A percentile compares a stretch with the other conserved stretches of the same genome.
Conservation (phyloP, 2,113 vertebrate species). For the Crotophaga sulcirostris region DNA sequence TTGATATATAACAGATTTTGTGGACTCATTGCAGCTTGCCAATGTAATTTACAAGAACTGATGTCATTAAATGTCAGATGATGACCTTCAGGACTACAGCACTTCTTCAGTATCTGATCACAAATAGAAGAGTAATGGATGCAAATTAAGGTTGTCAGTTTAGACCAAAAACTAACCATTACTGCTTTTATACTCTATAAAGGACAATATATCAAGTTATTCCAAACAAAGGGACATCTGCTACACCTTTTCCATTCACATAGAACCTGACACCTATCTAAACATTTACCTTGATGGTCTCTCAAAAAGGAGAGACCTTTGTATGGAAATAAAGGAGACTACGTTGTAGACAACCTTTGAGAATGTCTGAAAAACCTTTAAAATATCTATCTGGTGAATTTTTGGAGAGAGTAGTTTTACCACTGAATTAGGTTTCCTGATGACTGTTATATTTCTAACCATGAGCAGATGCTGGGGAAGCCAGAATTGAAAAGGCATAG, state of each 20-base stretch:
- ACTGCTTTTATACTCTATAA: not conserved
- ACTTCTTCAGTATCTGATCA: not conserved
- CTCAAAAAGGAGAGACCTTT: not conserved
- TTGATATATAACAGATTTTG: not conserved
- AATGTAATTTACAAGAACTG: not conserved
- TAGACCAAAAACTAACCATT: not conserved
- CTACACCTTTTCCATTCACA: not conserved
- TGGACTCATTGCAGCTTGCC: not conserved
- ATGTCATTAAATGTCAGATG: not conserved
- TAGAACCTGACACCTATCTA: not conserved
- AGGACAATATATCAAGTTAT: not conserved
- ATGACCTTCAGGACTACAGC: not conserved
- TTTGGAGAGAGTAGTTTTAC: not conserved
- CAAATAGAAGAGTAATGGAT: not conserved
- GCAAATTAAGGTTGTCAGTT: not conserved
- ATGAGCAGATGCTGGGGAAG: not conserved
- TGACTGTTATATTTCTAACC: not conserved
- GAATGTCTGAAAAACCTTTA: not conserved
- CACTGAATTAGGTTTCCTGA: not conserved
- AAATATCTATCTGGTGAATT: not conserved
- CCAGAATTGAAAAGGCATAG: not conserved
- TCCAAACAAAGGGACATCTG: not conserved
- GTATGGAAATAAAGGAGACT: not conserved
- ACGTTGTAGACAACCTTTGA: not conserved
- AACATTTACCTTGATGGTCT: not conserved